A percentile compares a stretch with the other conserved stretches of the same genome.
These are phyloP conservation scores for Drosophila lacteicornis DNA, from an alignment of 1,140 invertebrate genomes.

Conservation along the genomic window DNA sequence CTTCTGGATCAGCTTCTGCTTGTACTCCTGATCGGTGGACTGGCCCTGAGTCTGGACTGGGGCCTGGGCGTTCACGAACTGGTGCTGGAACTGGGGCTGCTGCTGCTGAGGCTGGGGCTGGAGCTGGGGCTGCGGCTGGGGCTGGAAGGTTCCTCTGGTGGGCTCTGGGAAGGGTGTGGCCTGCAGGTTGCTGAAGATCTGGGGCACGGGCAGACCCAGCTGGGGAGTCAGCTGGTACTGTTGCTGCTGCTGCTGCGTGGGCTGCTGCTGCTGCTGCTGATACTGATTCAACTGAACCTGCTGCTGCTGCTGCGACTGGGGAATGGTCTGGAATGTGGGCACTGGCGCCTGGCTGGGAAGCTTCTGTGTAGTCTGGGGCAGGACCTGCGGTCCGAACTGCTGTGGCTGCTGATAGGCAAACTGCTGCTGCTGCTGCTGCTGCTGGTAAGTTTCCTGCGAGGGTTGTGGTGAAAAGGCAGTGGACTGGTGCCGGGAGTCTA, in stretches of 20 bases:
- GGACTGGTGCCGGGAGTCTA: slow-evolving; percentile 60
- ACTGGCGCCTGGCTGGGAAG: slow-evolving; percentile 70
- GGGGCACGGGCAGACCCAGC: slow-evolving; percentile 71
- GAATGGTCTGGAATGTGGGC: slow-evolving; percentile 74
- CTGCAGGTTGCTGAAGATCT: slow-evolving; percentile 76
- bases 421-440: slow-evolving; percentile 77
- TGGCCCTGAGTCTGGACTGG: slow-evolving; percentile 81
- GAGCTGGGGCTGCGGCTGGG: slow-evolving; percentile 65
- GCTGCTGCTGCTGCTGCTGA: slow-evolving; percentile 33
- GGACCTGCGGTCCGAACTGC: slow-evolving; percentile 58
- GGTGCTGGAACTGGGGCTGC: slow-evolving; percentile 85
- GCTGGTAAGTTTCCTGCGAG: slow-evolving; percentile 78
- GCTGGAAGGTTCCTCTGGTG: slow-evolving; percentile 58
- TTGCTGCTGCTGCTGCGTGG: slow-evolving; percentile 35
- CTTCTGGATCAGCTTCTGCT: slow-evolving; percentile 89
- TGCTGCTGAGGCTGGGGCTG: slow-evolving; percentile 82
- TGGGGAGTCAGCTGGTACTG: slow-evolving; percentile 72
- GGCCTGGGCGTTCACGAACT: slow-evolving; percentile 85
- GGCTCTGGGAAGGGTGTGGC: slow-evolving; percentile 82
- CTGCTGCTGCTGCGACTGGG: slow-evolving; percentile 63
- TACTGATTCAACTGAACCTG: slow-evolving; percentile 48
- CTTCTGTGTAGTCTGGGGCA: slow-evolving; percentile 77
- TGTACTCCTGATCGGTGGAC: slow-evolving; percentile 86
- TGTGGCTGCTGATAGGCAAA: slow-evolving; percentile 63
- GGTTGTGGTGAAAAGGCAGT: slow-evolving; percentile 66